phyloP scores from a whole-genome alignment of 2,113 vertebrate genomes.

The Cyanoderma ruficeps region DNA sequence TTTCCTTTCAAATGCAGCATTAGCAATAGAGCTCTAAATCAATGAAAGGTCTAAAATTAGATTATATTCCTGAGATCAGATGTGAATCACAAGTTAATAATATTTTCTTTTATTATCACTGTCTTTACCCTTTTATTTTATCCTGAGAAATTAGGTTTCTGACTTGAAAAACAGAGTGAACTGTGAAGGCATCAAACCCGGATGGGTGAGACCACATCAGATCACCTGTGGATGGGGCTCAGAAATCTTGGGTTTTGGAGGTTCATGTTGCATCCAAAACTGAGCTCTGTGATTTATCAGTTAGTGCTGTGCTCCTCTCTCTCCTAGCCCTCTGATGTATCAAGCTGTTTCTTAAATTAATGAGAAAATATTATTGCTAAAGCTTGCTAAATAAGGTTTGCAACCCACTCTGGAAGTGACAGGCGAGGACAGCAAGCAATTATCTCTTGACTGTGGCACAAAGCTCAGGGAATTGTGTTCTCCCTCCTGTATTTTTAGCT shows the following conservation, averaged over 20 bases:
- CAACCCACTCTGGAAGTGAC: slow-evolving; percentile 1
- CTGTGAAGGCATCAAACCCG: slow-evolving; percentile 45
- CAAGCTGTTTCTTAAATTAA: neutral
- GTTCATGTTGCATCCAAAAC: neutral
- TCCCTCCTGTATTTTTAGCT: neutral
- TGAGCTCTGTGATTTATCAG: neutral
- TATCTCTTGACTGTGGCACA: neutral
- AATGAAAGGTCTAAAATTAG: slow-evolving; percentile 63
- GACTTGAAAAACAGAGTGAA: neutral
- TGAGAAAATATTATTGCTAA: neutral
- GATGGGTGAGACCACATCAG: neutral
- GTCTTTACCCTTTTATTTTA: slow-evolving; percentile 63
- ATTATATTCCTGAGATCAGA: slow-evolving; percentile 66
- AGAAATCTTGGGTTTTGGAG: neutral
- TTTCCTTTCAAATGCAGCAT: slow-evolving; percentile 57
- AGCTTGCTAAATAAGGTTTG: slow-evolving; percentile 26
- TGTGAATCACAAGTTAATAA: slow-evolving; percentile 64
- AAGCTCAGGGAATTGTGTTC: neutral
- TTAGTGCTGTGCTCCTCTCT: neutral
- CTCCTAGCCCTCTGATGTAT: neutral
- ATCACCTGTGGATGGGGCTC: neutral
- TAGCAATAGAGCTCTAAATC: slow-evolving; percentile 55
- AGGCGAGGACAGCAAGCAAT: neutral
- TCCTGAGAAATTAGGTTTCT: slow-evolving; percentile 44
- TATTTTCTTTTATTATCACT: slow-evolving; percentile 62